Evolutionary conservation across 92 coral and sea anemone species (phyloP).

Genomic region (Palythoa grandis): DNA sequence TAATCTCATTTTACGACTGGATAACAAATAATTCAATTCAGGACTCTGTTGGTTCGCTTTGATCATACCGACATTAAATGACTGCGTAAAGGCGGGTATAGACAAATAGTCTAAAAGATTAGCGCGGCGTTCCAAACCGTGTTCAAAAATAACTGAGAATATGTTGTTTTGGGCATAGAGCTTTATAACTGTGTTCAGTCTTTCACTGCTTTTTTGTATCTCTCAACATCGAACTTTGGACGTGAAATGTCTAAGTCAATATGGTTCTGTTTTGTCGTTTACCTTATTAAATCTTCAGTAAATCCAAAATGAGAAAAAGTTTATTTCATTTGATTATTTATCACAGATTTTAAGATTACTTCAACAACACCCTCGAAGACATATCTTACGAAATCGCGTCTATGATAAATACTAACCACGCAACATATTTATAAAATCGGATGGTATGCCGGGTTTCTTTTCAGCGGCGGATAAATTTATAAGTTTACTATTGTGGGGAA

Average conservation of each 20-base stretch:
- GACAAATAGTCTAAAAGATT: conserved; percentile 20
- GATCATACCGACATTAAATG: conserved; percentile 30
- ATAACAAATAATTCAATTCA: conserved; percentile 21
- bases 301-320: not conserved
- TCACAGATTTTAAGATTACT: conserved; percentile 27
- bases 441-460: not conserved
- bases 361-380: conserved; percentile 25
- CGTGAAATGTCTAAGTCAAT: conserved; percentile 2
- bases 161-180: not conserved
- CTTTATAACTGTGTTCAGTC: not conserved
- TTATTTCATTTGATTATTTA: conserved; percentile 9
- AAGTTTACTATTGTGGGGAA: too few species aligned
- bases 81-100: not conserved
- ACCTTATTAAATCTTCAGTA: not conserved
- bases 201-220: not conserved
- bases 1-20: conserved; percentile 10
- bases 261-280: not conserved
- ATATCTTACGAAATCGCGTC: not conserved
- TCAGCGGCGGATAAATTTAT: not conserved
- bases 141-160: not conserved
- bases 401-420: not conserved
- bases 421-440: not conserved
- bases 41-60: conserved; percentile 3
- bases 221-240: not conserved
- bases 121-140: not conserved